Conservation (phyloP, 2,113 vertebrate species). For the Chloroceryle aenea region DNA sequence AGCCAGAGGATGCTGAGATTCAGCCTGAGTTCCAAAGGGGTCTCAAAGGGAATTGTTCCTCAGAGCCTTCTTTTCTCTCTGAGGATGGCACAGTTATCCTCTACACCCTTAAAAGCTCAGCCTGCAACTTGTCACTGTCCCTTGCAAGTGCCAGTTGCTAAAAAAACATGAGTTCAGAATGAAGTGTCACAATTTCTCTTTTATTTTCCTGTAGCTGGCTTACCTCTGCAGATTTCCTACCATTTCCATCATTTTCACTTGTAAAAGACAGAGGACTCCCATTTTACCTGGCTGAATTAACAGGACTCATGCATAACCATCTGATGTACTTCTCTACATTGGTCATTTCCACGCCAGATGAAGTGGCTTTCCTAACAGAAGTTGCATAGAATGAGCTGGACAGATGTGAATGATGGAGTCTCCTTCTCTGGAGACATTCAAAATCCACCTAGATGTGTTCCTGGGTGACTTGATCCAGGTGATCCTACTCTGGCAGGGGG, state of each 20-base stretch:
- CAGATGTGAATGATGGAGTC: background rate
- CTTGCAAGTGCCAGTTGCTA: no score
- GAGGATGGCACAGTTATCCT: background rate
- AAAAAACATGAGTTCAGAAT: background rate
- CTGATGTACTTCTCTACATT: background rate
- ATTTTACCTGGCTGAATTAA: background rate
- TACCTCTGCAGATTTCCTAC: background rate
- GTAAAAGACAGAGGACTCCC: background rate
- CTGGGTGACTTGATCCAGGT: no score
- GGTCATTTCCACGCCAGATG: background rate
- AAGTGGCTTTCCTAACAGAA: background rate
- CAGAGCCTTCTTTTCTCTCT: background rate
- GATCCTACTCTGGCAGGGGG: no score
- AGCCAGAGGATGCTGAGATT: background rate
- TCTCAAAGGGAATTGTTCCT: background rate
- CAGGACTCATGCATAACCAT: background rate
- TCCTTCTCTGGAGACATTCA: no score
- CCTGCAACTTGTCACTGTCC: background rate
- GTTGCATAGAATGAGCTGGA: background rate
- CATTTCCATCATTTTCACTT: background rate
- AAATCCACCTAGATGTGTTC: no score
- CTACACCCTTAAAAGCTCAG: background rate
- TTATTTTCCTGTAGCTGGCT: background rate
- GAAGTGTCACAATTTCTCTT: background rate
- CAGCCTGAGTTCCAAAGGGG: background rate